A percentile compares a stretch with the other conserved stretches of the same genome.
These are phyloP conservation scores for Lacerta viridis DNA, from an alignment of 2,797 vertebrate genomes.

Conservation along the genomic window DNA sequence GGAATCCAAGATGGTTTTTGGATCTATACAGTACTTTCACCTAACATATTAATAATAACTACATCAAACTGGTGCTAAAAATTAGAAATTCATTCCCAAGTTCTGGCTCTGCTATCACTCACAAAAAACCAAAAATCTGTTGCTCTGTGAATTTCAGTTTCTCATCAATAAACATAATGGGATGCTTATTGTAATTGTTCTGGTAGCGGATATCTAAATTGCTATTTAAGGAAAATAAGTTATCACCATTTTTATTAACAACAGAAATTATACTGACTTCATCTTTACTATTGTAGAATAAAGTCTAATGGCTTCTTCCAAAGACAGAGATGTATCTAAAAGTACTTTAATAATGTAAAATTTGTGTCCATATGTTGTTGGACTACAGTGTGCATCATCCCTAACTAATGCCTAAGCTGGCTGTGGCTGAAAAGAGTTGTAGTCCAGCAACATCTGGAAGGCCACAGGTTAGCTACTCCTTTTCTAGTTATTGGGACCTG, in stretches of 20 bases:
- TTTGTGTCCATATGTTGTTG: background rate
- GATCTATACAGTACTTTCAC: background rate
- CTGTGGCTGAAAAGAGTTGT: too few relatives aligned
- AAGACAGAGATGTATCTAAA: background rate
- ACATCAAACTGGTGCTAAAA: background rate
- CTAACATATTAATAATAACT: conserved; percentile 1
- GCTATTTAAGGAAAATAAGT: background rate
- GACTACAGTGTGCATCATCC: too few relatives aligned
- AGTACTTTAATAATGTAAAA: background rate
- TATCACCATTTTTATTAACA: conserved; percentile 8
- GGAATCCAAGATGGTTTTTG: background rate
- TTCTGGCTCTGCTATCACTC: background rate
- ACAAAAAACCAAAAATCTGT: background rate
- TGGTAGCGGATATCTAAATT: too few relatives aligned
- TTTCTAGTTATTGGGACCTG: rapidly evolving
- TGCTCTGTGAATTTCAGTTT: background rate
- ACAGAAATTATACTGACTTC: background rate
- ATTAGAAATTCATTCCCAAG: background rate
- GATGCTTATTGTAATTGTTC: background rate
- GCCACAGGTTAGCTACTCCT: background rate
- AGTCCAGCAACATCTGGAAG: too few relatives aligned
- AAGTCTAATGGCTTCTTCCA: background rate
- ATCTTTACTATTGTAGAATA: background rate
- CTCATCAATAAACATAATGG: background rate
- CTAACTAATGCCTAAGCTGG: too few relatives aligned